Percentiles rank a stretch among this genome's conserved stretches.
phyloP scores from a whole-genome alignment of 1,140 invertebrate species.

The Temnothorax curvispinosus region DNA sequence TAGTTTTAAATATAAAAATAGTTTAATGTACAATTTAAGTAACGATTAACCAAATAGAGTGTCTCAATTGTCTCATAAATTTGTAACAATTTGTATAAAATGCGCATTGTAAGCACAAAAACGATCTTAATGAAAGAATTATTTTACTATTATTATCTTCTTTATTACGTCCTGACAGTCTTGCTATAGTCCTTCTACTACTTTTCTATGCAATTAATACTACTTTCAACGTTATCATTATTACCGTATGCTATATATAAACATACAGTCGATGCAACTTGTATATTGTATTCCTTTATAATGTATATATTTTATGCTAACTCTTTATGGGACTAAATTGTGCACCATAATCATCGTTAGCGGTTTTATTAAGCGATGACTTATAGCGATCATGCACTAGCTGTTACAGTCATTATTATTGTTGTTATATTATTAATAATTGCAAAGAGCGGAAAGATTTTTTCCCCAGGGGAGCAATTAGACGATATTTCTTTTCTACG shows the following conservation, averaged over 20 bases:
- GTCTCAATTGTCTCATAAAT: neutral
- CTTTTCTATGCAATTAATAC: neutral
- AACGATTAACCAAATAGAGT: neutral
- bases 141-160: neutral
- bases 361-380: slow-evolving; percentile 35
- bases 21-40: slow-evolving; percentile 5
- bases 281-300: slow-evolving; percentile 73
- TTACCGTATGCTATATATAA: slow-evolving; percentile 19
- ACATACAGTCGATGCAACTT: slow-evolving; percentile 50
- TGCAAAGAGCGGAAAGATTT: slow-evolving; percentile 30
- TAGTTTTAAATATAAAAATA: slow-evolving; percentile 17
- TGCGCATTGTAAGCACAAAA: slow-evolving; percentile 2
- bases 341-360: slow-evolving; percentile 52
- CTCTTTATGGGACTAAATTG: slow-evolving; percentile 41
- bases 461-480: slow-evolving; percentile 20
- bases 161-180: neutral
- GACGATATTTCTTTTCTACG: slow-evolving; percentile 1
- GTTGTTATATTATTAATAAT: too few relatives aligned
- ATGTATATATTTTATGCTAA: slow-evolving; percentile 71
- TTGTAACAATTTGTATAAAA: slow-evolving; percentile 11
- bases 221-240: slow-evolving; percentile 16
- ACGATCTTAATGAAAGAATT: neutral
- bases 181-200: neutral
- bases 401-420: slow-evolving; percentile 40
- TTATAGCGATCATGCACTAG: neutral